These are phyloP conservation scores for Sycophaga agraensis DNA, from an alignment of 1,140 invertebrate genomes.

Conservation along the genomic window DNA sequence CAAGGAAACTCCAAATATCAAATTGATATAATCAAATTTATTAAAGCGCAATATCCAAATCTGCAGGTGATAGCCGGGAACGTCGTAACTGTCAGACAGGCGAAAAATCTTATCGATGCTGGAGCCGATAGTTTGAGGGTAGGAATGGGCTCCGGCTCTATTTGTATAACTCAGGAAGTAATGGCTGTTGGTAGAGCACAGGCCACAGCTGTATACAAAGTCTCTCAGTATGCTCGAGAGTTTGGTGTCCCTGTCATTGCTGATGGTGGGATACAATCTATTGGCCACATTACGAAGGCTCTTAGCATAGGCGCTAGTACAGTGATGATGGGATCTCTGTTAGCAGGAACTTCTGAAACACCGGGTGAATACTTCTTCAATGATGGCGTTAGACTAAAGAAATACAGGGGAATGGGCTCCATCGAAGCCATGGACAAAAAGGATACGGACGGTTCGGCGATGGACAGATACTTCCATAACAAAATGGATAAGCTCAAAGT, in stretches of 20 bases:
- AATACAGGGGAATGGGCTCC: conserved; percentile 99
- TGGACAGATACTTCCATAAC: conserved; percentile 85
- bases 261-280: conserved; percentile 95
- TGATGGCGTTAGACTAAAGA: conserved; percentile 96
- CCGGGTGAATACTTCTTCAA: conserved; percentile 99
- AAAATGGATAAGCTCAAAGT: conserved; percentile 96
- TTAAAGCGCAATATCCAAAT: conserved; percentile 86
- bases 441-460: conserved; percentile 77
- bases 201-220: conserved; percentile 89
- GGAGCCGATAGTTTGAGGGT: conserved; percentile 95
- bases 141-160: conserved; percentile 98
- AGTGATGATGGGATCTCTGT: conserved; percentile 98
- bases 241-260: conserved; percentile 95
- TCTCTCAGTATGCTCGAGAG: conserved; percentile 84
- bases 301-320: conserved; percentile 89
- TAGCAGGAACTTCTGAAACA: conserved; percentile 97
- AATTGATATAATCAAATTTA: conserved; percentile 91
- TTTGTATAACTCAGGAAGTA: conserved; percentile 99
- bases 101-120: conserved; percentile 95
- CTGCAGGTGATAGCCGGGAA: conserved; percentile 97
- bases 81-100: conserved; percentile 93
- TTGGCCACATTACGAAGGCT: conserved; percentile 95
- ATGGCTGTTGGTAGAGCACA: conserved; percentile 99
- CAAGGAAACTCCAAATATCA: conserved; percentile 98
- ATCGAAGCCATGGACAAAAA: conserved; percentile 97